Evolutionary conservation across 2,888 invertebrate genomes (phyloP).

Genomic region (Taphrorychus bicolor): DNA sequence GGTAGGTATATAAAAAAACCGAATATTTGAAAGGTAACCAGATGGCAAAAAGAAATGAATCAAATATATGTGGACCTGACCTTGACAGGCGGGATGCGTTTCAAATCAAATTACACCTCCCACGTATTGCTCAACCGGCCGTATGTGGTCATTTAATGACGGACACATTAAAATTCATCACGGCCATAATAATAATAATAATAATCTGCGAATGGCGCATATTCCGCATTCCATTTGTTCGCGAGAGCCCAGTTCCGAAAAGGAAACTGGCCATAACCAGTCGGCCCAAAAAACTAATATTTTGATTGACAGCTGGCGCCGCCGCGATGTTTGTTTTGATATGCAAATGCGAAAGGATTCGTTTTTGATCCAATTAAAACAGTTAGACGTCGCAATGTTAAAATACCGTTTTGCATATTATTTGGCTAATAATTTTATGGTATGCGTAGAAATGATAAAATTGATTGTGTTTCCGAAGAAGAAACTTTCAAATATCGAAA

Average conservation of each 20-base stretch:
- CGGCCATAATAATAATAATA: no score
- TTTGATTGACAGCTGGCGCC: conserved; percentile 15
- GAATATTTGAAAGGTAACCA: no score
- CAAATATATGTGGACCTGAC: no score
- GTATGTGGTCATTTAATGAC: neutral
- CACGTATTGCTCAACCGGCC: neutral
- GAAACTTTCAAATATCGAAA: no score
- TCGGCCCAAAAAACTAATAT: neutral
- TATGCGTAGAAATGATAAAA: no score
- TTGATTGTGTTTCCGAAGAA: no score
- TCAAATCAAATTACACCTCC: no score
- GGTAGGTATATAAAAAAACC: no score
- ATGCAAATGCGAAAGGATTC: conserved; percentile 3
- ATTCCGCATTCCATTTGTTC: neutral
- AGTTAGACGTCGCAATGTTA: neutral
- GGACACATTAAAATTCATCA: neutral
- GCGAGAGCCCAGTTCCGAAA: neutral
- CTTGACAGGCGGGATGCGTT: no score
- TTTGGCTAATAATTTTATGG: no score
- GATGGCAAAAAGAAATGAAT: no score
- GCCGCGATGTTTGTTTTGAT: conserved; percentile 8
- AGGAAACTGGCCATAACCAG: conserved; percentile 2
- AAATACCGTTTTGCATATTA: neutral
- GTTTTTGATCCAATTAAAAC: neutral
- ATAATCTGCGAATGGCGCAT: neutral